Conservation (phyloP, 2,113 vertebrate genomes). For the Alexandromys fortis region DNA sequence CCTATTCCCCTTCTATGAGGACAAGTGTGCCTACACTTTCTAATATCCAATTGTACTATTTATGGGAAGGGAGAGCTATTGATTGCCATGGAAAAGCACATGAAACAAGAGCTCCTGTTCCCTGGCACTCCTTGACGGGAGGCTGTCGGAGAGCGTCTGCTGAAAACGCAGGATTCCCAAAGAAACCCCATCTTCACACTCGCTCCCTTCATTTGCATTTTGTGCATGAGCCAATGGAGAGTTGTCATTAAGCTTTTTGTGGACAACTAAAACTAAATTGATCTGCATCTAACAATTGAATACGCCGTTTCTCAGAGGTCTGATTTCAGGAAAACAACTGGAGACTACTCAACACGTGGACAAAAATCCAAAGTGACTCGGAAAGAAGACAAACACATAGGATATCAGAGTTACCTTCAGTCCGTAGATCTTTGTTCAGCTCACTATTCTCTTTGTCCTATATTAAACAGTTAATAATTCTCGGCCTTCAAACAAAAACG, state of each 20-base stretch:
- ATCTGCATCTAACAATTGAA: conserved; percentile 75
- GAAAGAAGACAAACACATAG: conserved; percentile 76
- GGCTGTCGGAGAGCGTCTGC: conserved; percentile 60
- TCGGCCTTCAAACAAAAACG: conserved; percentile 76
- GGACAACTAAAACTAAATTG: conserved; percentile 78
- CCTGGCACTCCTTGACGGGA: conserved; percentile 66
- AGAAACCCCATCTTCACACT: conserved; percentile 77
- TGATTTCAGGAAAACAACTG: conserved; percentile 67
- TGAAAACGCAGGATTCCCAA: conserved; percentile 80
- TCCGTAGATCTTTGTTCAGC: conserved; percentile 79
- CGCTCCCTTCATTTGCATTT: conserved; percentile 77
- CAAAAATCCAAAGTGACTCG: conserved; percentile 82
- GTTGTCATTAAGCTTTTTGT: conserved; percentile 68
- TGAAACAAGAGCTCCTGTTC: conserved; percentile 65
- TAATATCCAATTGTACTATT: conserved; percentile 66
- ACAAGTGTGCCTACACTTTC: conserved; percentile 42
- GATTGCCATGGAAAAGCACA: conserved; percentile 62
- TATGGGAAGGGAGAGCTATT: conserved; percentile 62
- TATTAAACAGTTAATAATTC: conserved; percentile 81
- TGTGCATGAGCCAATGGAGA: conserved; percentile 71
- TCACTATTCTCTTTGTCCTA: conserved; percentile 83
- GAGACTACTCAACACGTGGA: conserved; percentile 64
- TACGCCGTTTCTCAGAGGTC: conserved; percentile 76
- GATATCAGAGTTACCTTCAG: conserved; percentile 80
- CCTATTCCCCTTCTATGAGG: conserved; percentile 42